phyloP scores from a whole-genome alignment of 2,888 invertebrate species.

The Mongoloraphidia duomilia region DNA sequence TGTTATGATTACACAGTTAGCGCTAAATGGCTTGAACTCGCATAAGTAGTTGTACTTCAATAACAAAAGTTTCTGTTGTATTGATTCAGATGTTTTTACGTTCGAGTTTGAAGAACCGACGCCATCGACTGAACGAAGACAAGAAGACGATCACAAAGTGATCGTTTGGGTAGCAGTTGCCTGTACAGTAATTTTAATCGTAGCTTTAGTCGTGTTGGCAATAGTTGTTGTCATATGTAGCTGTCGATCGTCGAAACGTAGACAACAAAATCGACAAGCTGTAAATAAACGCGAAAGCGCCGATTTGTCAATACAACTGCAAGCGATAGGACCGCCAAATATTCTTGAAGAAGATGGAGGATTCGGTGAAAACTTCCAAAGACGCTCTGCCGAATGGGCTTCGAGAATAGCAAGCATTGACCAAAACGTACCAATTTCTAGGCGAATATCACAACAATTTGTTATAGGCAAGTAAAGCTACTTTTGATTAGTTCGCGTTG shows the following conservation, averaged over 20 bases:
- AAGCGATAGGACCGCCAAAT: conserved; percentile 23
- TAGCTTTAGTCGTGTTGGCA: background rate
- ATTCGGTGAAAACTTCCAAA: conserved; percentile 29
- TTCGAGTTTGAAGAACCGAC: too few relatives aligned
- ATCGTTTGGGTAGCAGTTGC: too few relatives aligned
- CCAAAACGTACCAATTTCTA: conserved; percentile 16
- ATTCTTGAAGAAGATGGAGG: conserved; percentile 29
- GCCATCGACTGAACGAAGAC: too few relatives aligned
- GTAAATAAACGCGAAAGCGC: background rate
- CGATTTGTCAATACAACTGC: background rate
- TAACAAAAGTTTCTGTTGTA: too few relatives aligned
- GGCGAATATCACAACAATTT: conserved; percentile 20
- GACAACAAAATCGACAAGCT: background rate
- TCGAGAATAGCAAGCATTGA: conserved; percentile 21
- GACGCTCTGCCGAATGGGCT: conserved; percentile 26
- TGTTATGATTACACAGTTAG: too few relatives aligned
- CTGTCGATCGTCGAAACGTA: background rate
- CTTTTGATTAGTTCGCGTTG: background rate
- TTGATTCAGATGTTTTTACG: too few relatives aligned
- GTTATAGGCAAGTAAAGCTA: conserved; percentile 8
- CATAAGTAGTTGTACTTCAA: too few relatives aligned
- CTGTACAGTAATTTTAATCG: too few relatives aligned
- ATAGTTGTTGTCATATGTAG: background rate
- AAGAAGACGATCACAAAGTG: too few relatives aligned
- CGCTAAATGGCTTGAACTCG: too few relatives aligned